Base-by-base conservation (phyloP, 2,797 vertebrate species). In the Enteromius trimaculatus region DNA sequence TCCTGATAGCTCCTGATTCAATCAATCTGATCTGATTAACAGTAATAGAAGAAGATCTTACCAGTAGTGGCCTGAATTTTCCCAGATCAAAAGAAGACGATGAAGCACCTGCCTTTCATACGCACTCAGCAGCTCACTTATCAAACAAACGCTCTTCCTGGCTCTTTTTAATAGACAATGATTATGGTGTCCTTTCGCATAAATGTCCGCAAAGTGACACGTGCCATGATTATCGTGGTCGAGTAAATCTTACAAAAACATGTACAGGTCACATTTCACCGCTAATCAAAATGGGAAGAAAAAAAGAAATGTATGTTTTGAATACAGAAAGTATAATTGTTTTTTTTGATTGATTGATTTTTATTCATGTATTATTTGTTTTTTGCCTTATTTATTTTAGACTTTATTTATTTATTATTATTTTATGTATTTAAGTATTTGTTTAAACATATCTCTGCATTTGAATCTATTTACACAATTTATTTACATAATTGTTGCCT, bases 11-110 rank as follows among this genome's bases (percentile, higher is more conserved):
- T 76, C 53, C 29, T 74, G 49, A 74, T 74, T 74, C 31, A 80
- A 26, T 71, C 51, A 80, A 31, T 70, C 10, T n/a, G 37, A 71
- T 71, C 37, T 71, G 37, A 71, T 80, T 80, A 80, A 58, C 79
- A 58, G 39, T 65, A 78, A 65, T 53, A 51, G n/a, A 69, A 77
- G 8, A 62, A 26, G 60, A 78, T 80, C 66, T 80, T 55, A 69
- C 49, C 65, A 69, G 65, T 66, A 53, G 64, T 0, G 29, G 71
- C 29, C 10, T 74, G 34, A 39, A 76, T 74, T 13, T 53, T 58
- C 74, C 9, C 21, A 60, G 74, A 76, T 76, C 74, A 76, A 60
- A 60, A 60, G 51, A 26, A 3, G 6, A n/a, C 13, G 37, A 26
- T 0, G 4, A 31, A 11, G 34, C 51, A 58, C 60, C 74, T 60